A percentile compares a stretch with the other conserved stretches of the same genome.
Evolutionary conservation across 2,888 invertebrate genomes (phyloP).

Genomic region (Ecliptopera silaceata): DNA sequence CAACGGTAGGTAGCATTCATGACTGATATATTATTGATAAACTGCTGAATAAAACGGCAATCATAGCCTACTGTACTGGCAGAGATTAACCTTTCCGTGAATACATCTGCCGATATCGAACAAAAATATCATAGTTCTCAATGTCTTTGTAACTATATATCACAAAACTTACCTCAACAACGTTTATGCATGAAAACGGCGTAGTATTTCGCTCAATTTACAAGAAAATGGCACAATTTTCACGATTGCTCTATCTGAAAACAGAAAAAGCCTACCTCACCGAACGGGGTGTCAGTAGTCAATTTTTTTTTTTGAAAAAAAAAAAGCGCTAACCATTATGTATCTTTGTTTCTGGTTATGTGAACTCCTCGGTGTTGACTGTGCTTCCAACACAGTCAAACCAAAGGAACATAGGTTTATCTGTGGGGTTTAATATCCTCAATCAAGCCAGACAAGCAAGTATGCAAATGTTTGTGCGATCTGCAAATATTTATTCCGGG

Average conservation of each 20-base stretch:
- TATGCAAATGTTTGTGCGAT: too few species aligned
- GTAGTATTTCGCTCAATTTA: conserved; percentile 63
- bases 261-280: conserved; percentile 83
- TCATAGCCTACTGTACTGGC: conserved; percentile 5
- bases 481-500: too few species aligned
- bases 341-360: neutral
- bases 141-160: conserved; percentile 12
- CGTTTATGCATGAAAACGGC: conserved; percentile 76
- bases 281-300: conserved; percentile 72
- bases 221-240: conserved; percentile 71
- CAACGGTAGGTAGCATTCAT: neutral
- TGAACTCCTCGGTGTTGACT: too few species aligned
- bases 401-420: too few species aligned
- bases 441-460: too few species aligned
- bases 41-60: conserved; percentile 8
- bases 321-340: neutral
- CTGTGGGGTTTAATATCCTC: too few species aligned
- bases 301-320: conserved; percentile 20
- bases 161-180: conserved; percentile 70
- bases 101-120: conserved; percentile 69
- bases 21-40: neutral
- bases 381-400: too few species aligned
- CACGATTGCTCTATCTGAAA: conserved; percentile 78
- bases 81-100: conserved; percentile 68
- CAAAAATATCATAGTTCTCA: conserved; percentile 51